phyloP scores from a whole-genome alignment of 2,797 vertebrate genomes.

The Acipenser oxyrinchus region DNA sequence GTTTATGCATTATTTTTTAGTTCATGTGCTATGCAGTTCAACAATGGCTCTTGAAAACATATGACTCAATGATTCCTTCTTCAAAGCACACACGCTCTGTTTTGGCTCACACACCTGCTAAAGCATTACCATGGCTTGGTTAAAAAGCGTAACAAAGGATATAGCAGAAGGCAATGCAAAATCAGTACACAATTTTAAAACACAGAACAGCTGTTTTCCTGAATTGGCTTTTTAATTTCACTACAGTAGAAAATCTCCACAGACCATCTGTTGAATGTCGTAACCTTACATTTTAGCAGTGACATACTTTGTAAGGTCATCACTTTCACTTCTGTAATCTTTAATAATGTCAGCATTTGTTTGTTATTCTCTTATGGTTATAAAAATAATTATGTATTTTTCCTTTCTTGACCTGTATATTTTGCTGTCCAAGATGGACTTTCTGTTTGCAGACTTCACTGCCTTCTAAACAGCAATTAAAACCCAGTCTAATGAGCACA shows the following conservation, averaged over 20 bases:
- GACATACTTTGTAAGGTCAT: slow-evolving; percentile 9
- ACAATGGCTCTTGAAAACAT: no score
- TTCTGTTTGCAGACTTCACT: not conserved
- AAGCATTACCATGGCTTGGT: no score
- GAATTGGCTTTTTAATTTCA: not conserved
- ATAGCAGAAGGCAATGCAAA: no score
- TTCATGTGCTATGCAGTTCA: no score
- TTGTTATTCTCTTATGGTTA: slow-evolving; percentile 1
- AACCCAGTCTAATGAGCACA: not conserved
- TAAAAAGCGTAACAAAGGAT: no score
- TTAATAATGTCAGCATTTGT: slow-evolving; percentile 15
- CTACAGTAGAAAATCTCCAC: not conserved
- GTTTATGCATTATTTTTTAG: no score
- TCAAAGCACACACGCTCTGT: no score
- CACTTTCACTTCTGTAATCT: slow-evolving; percentile 24
- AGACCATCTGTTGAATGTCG: slow-evolving; percentile 13
- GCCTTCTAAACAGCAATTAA: not conserved
- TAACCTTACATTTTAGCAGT: slow-evolving; percentile 1
- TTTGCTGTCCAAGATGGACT: not conserved
- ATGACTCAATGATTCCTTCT: no score
- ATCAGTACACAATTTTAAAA: no score
- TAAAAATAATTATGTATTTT: slow-evolving; percentile 12
- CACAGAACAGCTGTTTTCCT: not conserved
- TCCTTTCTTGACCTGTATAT: slow-evolving; percentile 5
- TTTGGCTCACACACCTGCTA: no score